A percentile compares a stretch with the other conserved stretches of the same genome.
Evolutionary conservation across 2,888 invertebrate genomes (phyloP).

Genomic region (Tachina grossa): DNA sequence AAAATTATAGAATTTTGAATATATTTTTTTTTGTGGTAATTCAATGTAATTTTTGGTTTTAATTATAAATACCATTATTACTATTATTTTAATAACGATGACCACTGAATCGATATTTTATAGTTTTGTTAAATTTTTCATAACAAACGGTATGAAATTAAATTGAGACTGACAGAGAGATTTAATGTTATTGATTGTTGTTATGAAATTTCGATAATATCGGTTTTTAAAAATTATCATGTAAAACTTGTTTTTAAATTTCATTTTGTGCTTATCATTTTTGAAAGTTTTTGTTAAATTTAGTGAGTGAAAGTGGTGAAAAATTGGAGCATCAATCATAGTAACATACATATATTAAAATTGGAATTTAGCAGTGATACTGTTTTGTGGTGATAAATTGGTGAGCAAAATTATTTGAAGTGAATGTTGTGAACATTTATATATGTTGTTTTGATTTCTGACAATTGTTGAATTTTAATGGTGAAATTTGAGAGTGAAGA

Average conservation of each 20-base stretch:
- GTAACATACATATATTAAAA: constrained; percentile 23
- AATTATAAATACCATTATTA: constrained; percentile 41
- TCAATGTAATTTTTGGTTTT: constrained; percentile 40
- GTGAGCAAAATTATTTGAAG: constrained; percentile 65
- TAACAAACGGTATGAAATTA: constrained; percentile 72
- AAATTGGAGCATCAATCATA: constrained; percentile 50
- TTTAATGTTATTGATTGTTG: constrained; percentile 63
- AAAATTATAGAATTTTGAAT: constrained; percentile 53
- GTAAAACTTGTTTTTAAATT: constrained; percentile 55
- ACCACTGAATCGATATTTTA: constrained; percentile 83
- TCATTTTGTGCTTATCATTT: constrained; percentile 72
- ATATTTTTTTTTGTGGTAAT: constrained; percentile 6
- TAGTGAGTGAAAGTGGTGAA: constrained; percentile 66
- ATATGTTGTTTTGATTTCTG: constrained; percentile 49
- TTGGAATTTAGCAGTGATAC: constrained; percentile 65
- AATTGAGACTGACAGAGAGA: constrained; percentile 45
- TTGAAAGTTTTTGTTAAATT: constrained; percentile 48
- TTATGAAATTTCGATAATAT: constrained; percentile 82
- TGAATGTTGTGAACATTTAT: constrained; percentile 67
- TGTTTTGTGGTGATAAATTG: constrained; percentile 65
- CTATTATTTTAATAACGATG: constrained; percentile 78
- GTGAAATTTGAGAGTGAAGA: constrained; percentile 58
- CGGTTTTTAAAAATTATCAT: constrained; percentile 63
- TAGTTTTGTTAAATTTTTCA: constrained; percentile 72
- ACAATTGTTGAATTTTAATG: constrained; percentile 52